phyloP scores from a whole-genome alignment of 2,113 vertebrate genomes.

The Apeltes quadracus region DNA sequence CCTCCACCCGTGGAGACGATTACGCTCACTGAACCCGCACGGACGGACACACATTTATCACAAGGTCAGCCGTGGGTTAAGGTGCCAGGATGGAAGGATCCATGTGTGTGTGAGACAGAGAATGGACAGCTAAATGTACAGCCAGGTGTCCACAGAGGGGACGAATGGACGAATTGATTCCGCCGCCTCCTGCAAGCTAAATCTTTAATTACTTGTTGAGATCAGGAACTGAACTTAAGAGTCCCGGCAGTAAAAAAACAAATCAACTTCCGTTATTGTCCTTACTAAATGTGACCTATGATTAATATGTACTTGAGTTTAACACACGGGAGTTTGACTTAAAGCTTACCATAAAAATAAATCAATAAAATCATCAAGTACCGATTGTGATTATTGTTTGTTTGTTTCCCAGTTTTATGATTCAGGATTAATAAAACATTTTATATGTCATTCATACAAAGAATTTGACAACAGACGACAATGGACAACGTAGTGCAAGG shows the following conservation, averaged over 20 bases:
- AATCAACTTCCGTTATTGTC: not conserved
- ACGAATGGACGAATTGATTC: slow-evolving; percentile 61
- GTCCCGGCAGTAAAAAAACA: not conserved
- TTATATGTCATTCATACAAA: too few relatives aligned
- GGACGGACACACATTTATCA: slow-evolving; percentile 2
- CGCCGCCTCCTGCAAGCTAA: slow-evolving; percentile 25
- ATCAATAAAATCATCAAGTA: too few relatives aligned
- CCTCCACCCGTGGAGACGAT: slow-evolving; percentile 4
- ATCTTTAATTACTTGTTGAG: slow-evolving; percentile 69
- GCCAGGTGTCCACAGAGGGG: slow-evolving; percentile 38
- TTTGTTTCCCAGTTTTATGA: too few relatives aligned
- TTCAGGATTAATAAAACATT: too few relatives aligned
- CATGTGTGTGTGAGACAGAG: not conserved
- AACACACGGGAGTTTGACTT: not conserved
- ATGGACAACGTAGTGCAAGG: too few relatives aligned
- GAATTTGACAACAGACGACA: too few relatives aligned
- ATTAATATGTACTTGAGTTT: not conserved
- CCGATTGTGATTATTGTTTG: too few relatives aligned
- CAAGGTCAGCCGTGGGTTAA: slow-evolving; percentile 26
- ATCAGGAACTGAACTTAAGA: slow-evolving; percentile 13
- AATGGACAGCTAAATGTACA: slow-evolving; percentile 40
- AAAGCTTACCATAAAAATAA: not conserved
- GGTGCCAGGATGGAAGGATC: not conserved
- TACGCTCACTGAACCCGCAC: not conserved
- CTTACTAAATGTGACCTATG: not conserved